A percentile compares a stretch with the other conserved stretches of the same genome.
Conservation (phyloP, 2,797 vertebrate species). For the Acanthornis magna region DNA sequence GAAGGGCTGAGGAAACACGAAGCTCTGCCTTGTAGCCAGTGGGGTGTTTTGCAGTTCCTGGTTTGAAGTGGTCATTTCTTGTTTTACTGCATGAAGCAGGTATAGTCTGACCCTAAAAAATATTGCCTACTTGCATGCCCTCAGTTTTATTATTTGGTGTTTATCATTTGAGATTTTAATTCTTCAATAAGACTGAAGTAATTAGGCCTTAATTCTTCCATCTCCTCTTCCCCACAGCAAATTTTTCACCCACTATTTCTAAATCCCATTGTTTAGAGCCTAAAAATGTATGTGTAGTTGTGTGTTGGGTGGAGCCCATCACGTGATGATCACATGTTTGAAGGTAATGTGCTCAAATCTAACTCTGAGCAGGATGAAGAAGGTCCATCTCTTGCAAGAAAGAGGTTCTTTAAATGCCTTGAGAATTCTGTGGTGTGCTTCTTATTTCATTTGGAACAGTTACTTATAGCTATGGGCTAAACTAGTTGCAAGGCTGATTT, state of each 20-base stretch:
- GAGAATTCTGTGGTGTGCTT: background rate
- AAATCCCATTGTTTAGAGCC: background rate
- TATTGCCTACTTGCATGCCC: background rate
- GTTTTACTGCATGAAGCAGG: background rate
- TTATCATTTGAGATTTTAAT: background rate
- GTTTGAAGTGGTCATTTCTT: background rate
- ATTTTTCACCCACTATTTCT: background rate
- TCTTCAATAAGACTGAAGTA: background rate
- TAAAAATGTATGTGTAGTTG: background rate
- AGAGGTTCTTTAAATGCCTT: background rate
- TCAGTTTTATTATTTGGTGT: background rate
- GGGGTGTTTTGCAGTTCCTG: background rate
- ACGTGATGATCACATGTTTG: background rate
- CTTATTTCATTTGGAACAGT: background rate
- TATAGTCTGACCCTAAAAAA: background rate
- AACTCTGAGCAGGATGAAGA: background rate
- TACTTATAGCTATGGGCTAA: background rate
- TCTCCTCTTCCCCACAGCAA: background rate
- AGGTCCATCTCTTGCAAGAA: background rate
- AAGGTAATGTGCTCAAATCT: background rate
- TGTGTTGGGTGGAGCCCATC: background rate
- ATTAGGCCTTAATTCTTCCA: background rate
- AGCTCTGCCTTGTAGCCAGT: background rate
- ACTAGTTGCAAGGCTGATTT: background rate
- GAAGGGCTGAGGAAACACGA: background rate